These are phyloP conservation scores for Meiosimyza decipiens DNA, from an alignment of 2,888 invertebrate genomes.

Conservation along the genomic window DNA sequence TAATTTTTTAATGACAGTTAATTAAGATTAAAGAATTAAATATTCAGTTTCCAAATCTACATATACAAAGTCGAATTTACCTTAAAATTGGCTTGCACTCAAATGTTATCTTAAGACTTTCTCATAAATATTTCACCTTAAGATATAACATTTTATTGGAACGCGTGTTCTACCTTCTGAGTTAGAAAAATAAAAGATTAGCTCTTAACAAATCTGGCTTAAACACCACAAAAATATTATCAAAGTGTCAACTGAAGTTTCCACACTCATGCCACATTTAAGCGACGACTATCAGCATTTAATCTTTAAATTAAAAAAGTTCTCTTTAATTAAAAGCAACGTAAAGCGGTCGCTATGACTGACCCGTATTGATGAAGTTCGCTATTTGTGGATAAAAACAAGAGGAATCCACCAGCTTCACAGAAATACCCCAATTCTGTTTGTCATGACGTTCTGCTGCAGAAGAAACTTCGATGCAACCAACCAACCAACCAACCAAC, in stretches of 20 bases:
- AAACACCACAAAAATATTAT: conserved; percentile 1
- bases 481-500: neutral
- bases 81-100: neutral
- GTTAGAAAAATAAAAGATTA: neutral
- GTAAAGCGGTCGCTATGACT: neutral
- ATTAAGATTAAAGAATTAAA: too few species aligned
- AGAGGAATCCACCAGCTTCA: neutral
- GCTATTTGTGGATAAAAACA: conserved; percentile 7
- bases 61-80: too few species aligned
- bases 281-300: conserved; percentile 17
- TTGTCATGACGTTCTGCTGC: too few species aligned
- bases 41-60: too few species aligned
- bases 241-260: conserved; percentile 2
- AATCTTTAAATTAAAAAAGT: conserved; percentile 25
- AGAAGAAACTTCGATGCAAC: too few species aligned
- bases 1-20: too few species aligned
- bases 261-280: neutral
- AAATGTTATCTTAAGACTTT: conserved; percentile 2
- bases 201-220: neutral
- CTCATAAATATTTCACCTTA: conserved; percentile 25
- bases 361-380: conserved; percentile 25
- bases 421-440: too few species aligned
- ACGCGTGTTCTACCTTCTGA: too few species aligned
- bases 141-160: too few species aligned
- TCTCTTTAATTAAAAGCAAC: conserved; percentile 31